These are phyloP conservation scores for Alethe diademata DNA, from an alignment of 2,113 vertebrate species.

Conservation along the genomic window DNA sequence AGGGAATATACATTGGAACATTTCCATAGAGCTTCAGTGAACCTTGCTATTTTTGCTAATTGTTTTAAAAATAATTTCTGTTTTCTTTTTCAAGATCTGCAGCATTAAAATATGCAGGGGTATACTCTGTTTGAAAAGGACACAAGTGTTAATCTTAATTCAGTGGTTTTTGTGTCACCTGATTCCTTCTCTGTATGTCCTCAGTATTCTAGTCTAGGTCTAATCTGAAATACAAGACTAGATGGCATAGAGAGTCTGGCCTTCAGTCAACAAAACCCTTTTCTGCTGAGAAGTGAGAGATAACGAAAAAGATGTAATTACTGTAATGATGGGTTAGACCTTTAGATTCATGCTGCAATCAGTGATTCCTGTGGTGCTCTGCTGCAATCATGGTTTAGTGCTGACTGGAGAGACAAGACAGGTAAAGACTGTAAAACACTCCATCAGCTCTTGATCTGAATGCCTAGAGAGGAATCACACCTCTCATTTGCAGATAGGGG, in stretches of 20 bases:
- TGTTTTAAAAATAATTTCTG: not conserved
- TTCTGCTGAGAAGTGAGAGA: constrained; percentile 36
- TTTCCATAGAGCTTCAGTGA: not conserved
- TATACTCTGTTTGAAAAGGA: not conserved
- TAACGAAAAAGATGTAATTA: constrained; percentile 55
- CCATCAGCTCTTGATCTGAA: not conserved
- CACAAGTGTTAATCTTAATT: not conserved
- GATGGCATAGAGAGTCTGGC: not conserved
- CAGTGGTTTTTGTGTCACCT: not conserved
- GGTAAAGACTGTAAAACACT: constrained; percentile 31
- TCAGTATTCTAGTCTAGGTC: not conserved
- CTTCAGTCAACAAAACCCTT: constrained; percentile 33
- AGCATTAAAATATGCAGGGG: not conserved
- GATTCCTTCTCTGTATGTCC: not conserved
- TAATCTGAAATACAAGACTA: constrained; percentile 12
- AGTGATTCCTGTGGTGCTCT: constrained; percentile 53
- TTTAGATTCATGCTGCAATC: constrained; percentile 53
- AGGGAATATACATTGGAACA: not conserved
- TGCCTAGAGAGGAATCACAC: not conserved
- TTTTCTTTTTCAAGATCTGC: not conserved
- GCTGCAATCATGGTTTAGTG: constrained; percentile 36
- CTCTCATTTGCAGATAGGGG: not conserved
- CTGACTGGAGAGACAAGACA: constrained; percentile 32
- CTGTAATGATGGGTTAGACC: constrained; percentile 49
- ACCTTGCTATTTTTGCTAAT: not conserved